A percentile compares a stretch with the other conserved stretches of the same genome.
Conservation (phyloP, 2,888 invertebrate genomes). For the Epinotia bilunana region DNA sequence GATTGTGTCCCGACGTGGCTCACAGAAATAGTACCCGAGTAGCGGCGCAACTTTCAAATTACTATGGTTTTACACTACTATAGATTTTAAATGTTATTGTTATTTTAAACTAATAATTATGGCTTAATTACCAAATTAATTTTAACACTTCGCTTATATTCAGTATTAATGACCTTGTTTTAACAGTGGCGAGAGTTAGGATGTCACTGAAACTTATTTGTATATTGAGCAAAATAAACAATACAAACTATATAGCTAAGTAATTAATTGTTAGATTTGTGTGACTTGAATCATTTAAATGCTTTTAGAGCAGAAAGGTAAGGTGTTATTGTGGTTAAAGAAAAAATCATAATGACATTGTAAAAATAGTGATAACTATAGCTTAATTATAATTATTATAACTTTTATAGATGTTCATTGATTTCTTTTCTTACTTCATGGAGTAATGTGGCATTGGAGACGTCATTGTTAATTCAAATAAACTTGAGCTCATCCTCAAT, state of each 20-base stretch:
- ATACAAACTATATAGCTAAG: slow-evolving; percentile 82
- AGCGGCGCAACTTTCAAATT: slow-evolving; percentile 74
- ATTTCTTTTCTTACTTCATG: slow-evolving; percentile 83
- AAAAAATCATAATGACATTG: slow-evolving; percentile 83
- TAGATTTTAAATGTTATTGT: slow-evolving; percentile 68
- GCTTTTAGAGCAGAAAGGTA: slow-evolving; percentile 81
- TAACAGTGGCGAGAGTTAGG: slow-evolving; percentile 67
- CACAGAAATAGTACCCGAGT: slow-evolving; percentile 72
- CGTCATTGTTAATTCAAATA: slow-evolving; percentile 84
- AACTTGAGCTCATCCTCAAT: slow-evolving; percentile 83
- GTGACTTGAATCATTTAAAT: slow-evolving; percentile 83
- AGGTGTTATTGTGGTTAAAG: slow-evolving; percentile 84
- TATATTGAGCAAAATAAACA: slow-evolving; percentile 83
- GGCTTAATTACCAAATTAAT: slow-evolving; percentile 82
- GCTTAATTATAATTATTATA: slow-evolving; percentile 84
- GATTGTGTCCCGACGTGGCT: slow-evolving; percentile 65
- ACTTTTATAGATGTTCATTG: slow-evolving; percentile 85
- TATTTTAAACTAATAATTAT: slow-evolving; percentile 71
- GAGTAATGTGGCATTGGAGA: slow-evolving; percentile 84
- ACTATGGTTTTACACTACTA: slow-evolving; percentile 61
- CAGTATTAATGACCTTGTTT: slow-evolving; percentile 81
- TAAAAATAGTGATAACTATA: slow-evolving; percentile 84
- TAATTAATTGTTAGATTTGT: slow-evolving; percentile 85
- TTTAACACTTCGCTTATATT: slow-evolving; percentile 78
- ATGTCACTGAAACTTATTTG: slow-evolving; percentile 77